Evolutionary conservation across 2,113 vertebrate genomes (phyloP), one percentile per base, ranked within the genome.

Genomic region (Nerophis ophidion): DNA sequence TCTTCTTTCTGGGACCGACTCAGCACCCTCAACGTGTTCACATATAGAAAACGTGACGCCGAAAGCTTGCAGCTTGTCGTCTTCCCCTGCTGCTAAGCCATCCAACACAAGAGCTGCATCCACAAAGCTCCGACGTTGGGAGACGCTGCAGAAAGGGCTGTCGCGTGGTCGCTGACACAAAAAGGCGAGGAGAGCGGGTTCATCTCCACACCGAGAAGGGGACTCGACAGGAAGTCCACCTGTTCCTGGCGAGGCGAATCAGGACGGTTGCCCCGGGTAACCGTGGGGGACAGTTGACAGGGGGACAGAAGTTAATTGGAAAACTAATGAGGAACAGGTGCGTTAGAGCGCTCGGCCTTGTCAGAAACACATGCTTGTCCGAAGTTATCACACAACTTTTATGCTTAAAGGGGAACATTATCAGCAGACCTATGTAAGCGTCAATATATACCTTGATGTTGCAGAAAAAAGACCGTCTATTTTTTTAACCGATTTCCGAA

Each of bases 271-370:
- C 71, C 56, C 63, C 48, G 35, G 75, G 79, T 64, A 74, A 77
- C 61, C 49, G 36, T 77, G 78, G 82, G 75, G 80, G n/a, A 88
- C 81, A 79, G 69, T 71, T 66, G 81, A 76, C 84, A 78, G 80
- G 82, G n/a, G 75, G 80, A 88, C 82, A 79, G 67, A 55, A 66
- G 83, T 75, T 82, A 86, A 87, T 86, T 86, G 82, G 82, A 80
- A 83, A 86, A 86, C 72, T 84, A 84, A 86, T 85, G 79, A 86
- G 81, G 76, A 81, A 67, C 76, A 79, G 56, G 46, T 55, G 61
- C 57, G 33, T 44, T 54, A 44, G 35, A 57, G 63, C 47, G 65
- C 10, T 77, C 79, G 61, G 52, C 68, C 55, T 56, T 70, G 70
- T 71, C 62, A 54, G 59, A 56, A 73, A 26, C 82, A 84, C 70